phyloP scores from a whole-genome alignment of 1,140 invertebrate genomes.

The Pararge aegeria region DNA sequence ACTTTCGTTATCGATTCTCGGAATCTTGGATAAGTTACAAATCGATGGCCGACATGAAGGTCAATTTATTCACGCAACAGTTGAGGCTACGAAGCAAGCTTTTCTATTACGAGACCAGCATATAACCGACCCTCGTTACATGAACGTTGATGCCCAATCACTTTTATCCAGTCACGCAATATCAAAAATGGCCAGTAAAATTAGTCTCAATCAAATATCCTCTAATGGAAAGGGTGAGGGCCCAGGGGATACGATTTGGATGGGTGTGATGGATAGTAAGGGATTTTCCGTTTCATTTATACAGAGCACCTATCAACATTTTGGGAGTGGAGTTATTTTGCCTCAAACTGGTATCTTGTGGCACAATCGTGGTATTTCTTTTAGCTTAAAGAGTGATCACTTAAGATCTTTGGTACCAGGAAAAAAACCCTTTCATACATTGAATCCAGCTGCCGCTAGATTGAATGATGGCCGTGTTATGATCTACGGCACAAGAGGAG shows the following conservation, averaged over 20 bases:
- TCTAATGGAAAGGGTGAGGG: constrained; percentile 41
- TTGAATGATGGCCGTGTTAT: constrained; percentile 60
- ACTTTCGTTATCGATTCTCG: constrained; percentile 60
- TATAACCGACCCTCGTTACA: constrained; percentile 61
- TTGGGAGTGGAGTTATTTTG: constrained; percentile 59
- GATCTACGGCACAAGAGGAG: constrained; percentile 64
- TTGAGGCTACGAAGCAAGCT: constrained; percentile 69
- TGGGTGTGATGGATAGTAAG: constrained; percentile 66
- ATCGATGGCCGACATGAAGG: constrained; percentile 62
- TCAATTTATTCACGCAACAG: constrained; percentile 60
- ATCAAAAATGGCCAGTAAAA: constrained; percentile 50
- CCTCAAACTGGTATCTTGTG: constrained; percentile 64
- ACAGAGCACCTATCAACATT: constrained; percentile 60
- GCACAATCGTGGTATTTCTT: constrained; percentile 64
- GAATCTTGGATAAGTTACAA: constrained; percentile 58
- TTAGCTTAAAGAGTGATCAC: constrained; percentile 47
- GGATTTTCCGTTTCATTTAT: constrained; percentile 72
- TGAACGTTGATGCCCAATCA: constrained; percentile 52
- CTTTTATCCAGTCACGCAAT: constrained; percentile 45
- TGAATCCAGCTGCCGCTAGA: constrained; percentile 60
- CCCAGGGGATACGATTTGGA: constrained; percentile 65
- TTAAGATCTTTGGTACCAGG: constrained; percentile 54
- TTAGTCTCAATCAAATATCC: constrained; percentile 43
- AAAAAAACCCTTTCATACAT: constrained; percentile 66
- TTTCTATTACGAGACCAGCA: constrained; percentile 60